phyloP scores from a whole-genome alignment of 2,797 vertebrate species.

The Phylloscopus collybita region DNA sequence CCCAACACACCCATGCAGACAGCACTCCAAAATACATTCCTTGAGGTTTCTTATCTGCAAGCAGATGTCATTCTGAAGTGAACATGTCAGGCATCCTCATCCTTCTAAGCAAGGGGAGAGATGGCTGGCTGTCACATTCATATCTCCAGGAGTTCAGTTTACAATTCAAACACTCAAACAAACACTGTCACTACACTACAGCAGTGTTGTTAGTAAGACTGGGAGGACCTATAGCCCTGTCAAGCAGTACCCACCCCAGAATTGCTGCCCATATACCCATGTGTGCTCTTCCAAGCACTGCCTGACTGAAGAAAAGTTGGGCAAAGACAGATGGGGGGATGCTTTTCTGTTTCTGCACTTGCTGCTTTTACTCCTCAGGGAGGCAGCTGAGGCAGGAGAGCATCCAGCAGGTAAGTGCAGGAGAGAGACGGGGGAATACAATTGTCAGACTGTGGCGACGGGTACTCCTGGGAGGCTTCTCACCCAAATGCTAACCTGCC shows the following conservation, averaged over 20 bases:
- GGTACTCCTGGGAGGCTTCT: constrained; percentile 6
- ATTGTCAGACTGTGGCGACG: background rate
- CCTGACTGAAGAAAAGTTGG: background rate
- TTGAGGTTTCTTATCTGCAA: background rate
- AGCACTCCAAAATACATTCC: background rate
- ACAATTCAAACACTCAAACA: background rate
- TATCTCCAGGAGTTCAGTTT: background rate
- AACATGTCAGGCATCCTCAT: background rate
- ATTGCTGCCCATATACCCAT: background rate
- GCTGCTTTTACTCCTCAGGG: background rate
- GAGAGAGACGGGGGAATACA: background rate
- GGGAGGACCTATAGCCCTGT: background rate
- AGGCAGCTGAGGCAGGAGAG: background rate
- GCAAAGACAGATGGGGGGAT: background rate
- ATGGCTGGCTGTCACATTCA: background rate
- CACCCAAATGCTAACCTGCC: background rate
- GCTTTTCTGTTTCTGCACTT: background rate
- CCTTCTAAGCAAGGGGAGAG: background rate
- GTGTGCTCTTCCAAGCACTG: rapidly evolving
- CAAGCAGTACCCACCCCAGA: background rate
- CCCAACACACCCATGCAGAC: background rate
- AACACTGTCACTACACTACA: background rate
- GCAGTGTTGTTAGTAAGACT: background rate
- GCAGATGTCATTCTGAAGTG: background rate
- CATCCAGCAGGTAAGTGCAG: background rate